Evolutionary conservation across 2,888 invertebrate genomes (phyloP).

Genomic region (Morpho deidamia): DNA sequence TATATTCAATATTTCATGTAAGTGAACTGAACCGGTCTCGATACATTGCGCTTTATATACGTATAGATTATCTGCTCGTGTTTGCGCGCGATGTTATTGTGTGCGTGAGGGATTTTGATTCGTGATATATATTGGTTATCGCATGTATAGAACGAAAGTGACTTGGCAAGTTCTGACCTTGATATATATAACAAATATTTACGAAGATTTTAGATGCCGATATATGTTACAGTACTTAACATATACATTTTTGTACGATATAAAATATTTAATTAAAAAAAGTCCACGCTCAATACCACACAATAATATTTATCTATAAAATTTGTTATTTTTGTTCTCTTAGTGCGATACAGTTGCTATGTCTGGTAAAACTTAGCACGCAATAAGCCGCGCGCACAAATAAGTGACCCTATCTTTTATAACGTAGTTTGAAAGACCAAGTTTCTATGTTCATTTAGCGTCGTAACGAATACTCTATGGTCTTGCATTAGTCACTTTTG

Average conservation of each 20-base stretch:
- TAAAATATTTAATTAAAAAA: no score
- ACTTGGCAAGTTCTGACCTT: no score
- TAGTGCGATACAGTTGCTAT: background rate
- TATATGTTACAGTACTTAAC: no score
- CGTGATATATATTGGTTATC: background rate
- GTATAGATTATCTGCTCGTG: conserved; percentile 30
- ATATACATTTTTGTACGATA: no score
- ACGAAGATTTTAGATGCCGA: no score
- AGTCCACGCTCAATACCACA: no score
- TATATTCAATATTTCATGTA: conserved; percentile 65
- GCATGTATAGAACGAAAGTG: no score
- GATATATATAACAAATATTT: no score
- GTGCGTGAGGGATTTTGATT: background rate
- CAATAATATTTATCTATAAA: no score
- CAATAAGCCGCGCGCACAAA: background rate
- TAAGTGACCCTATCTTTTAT: conserved; percentile 42
- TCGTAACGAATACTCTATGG: conserved; percentile 67
- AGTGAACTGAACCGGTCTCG: conserved; percentile 58
- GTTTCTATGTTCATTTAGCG: conserved; percentile 45
- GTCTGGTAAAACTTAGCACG: background rate
- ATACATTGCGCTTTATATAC: conserved; percentile 56
- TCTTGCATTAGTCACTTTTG: conserved; percentile 75
- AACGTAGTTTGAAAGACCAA: conserved; percentile 63
- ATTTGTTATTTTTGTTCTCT: no score
- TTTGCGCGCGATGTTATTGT: background rate